Percentiles rank a stretch among this genome's conserved stretches.
phyloP scores from a whole-genome alignment of 2,113 vertebrate genomes.

The Paratilapia polleni region DNA sequence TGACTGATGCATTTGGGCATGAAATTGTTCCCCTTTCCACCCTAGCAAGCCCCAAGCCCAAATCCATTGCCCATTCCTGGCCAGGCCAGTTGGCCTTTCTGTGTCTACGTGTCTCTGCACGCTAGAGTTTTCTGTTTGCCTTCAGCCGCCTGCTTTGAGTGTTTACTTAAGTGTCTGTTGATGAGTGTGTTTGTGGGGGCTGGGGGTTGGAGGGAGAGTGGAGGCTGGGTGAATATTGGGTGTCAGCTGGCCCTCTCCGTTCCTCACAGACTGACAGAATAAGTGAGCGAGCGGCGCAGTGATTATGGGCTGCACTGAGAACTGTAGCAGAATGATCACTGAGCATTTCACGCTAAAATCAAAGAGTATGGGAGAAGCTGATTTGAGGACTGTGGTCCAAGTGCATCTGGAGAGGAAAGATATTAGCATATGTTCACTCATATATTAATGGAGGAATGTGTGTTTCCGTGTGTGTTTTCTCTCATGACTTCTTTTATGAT shows the following conservation, averaged over 20 bases:
- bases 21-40: conserved; percentile 74
- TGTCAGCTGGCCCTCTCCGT: conserved; percentile 57
- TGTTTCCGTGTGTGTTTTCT: conserved; percentile 31
- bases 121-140: conserved; percentile 33
- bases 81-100: conserved; percentile 42
- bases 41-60: conserved; percentile 48
- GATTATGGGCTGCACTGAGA: conserved; percentile 56
- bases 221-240: conserved; percentile 23
- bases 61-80: conserved; percentile 40
- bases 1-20: conserved; percentile 72
- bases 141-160: conserved; percentile 21
- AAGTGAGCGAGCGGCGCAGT: conserved; percentile 40
- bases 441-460: conserved; percentile 50
- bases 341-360: conserved; percentile 41
- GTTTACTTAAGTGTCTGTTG: conserved; percentile 50
- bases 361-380: conserved; percentile 12
- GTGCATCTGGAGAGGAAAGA: conserved; percentile 46
- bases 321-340: conserved; percentile 48
- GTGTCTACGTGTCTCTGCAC: conserved; percentile 1
- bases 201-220: background rate
- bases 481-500: conserved; percentile 18
- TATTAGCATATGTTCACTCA: conserved; percentile 59
- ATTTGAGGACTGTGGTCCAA: conserved; percentile 41
- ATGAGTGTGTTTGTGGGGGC: conserved; percentile 17
- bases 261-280: conserved; percentile 52